Percentiles rank a stretch among this genome's conserved stretches.
phyloP scores from a whole-genome alignment of 2,888 invertebrate genomes.

The Dusona sp. region DNA sequence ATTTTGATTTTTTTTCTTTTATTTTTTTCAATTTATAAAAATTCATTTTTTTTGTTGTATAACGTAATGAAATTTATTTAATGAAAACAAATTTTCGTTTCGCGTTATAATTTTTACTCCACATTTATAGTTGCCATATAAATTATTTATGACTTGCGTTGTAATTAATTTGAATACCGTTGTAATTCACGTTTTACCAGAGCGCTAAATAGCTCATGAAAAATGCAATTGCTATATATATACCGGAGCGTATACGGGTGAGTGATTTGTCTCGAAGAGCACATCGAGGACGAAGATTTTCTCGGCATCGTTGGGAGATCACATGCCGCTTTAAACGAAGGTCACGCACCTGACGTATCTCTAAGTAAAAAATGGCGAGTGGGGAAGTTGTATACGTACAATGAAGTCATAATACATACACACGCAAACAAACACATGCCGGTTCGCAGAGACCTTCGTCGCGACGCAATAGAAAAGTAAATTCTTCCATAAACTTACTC shows the following conservation, averaged over 20 bases:
- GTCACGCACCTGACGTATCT: conserved; percentile 66
- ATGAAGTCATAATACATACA: conserved; percentile 2
- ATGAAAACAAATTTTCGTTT: not conserved
- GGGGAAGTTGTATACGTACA: conserved; percentile 17
- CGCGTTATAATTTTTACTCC: not conserved
- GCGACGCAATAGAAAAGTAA: conserved; percentile 62
- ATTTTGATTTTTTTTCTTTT: not conserved
- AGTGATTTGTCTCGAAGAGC: conserved; percentile 52
- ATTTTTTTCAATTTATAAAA: not conserved
- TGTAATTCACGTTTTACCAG: not conserved
- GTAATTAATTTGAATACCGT: conserved; percentile 3
- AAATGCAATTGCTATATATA: conserved; percentile 3
- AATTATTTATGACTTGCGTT: not conserved
- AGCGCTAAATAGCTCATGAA: not conserved
- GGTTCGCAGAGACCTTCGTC: conserved; percentile 27
- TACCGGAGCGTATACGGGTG: not conserved
- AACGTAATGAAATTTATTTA: not conserved
- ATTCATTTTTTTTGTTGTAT: not conserved
- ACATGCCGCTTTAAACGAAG: conserved; percentile 60
- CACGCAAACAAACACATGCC: conserved; percentile 52
- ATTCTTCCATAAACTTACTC: conserved; percentile 18
- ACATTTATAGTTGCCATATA: not conserved
- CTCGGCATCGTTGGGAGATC: conserved; percentile 59
- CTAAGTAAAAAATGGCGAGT: conserved; percentile 3
- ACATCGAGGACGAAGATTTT: conserved; percentile 45